Conservation (phyloP, 2,888 invertebrate genomes). For the Heterodera filipjevi region DNA sequence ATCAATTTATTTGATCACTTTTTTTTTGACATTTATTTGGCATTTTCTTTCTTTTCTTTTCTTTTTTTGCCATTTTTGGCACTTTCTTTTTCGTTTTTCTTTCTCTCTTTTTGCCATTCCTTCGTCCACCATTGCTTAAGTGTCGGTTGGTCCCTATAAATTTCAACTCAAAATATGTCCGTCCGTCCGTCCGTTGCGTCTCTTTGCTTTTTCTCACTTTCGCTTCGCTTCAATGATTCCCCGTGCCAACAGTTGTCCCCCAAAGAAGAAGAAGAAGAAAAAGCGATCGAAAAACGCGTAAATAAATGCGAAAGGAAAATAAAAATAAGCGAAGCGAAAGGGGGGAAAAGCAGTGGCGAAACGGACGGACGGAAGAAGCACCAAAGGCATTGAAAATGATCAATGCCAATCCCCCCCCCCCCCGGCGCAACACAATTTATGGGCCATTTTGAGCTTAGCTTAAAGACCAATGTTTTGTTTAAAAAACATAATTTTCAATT, state of each 20-base stretch:
- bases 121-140: background rate
- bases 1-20: too few relatives aligned
- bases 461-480: background rate
- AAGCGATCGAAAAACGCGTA: background rate
- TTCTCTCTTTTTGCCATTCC: background rate
- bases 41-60: too few relatives aligned
- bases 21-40: too few relatives aligned
- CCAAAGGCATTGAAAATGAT: background rate
- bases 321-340: background rate
- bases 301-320: background rate
- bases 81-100: too few relatives aligned
- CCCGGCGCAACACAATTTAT: too few relatives aligned
- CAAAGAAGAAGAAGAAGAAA: too few relatives aligned
- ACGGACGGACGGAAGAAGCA: too few relatives aligned
- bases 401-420: background rate
- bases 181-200: background rate
- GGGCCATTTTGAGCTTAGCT: background rate
- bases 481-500: too few relatives aligned
- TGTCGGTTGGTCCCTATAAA: background rate
- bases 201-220: background rate
- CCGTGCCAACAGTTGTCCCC: conserved; percentile 9
- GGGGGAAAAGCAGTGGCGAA: background rate
- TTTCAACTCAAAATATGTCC: background rate
- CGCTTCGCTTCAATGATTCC: background rate
- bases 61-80: too few relatives aligned